Evolutionary conservation across 1,140 invertebrate species (phyloP).

Genomic region (Babylonia areolata): DNA sequence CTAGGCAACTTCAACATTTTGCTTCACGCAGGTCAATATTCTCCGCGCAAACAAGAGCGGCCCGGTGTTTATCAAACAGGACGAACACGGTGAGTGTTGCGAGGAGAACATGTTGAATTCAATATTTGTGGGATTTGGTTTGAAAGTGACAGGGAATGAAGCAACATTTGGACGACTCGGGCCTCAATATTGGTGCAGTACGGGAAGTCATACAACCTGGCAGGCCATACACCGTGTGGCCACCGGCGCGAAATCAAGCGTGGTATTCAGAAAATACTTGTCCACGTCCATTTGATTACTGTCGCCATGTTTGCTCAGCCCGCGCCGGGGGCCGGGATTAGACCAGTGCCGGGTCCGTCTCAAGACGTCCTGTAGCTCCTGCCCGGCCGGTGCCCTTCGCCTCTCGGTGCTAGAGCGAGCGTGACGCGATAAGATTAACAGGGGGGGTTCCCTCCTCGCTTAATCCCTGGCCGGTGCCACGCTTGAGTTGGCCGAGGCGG

Average conservation of each 20-base stretch:
- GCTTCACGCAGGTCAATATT: neutral
- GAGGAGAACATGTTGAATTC: slow-evolving; percentile 2
- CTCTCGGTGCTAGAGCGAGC: neutral
- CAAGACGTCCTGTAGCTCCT: neutral
- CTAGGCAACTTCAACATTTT: slow-evolving; percentile 19
- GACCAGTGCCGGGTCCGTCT: neutral
- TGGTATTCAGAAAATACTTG: slow-evolving; percentile 24
- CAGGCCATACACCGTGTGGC: neutral
- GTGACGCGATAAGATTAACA: slow-evolving; percentile 24
- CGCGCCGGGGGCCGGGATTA: slow-evolving; percentile 8
- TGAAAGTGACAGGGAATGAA: slow-evolving; percentile 3
- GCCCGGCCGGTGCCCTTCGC: neutral
- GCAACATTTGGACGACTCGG: neutral
- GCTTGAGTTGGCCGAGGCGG: neutral
- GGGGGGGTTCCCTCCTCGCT: neutral
- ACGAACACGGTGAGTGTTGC: neutral
- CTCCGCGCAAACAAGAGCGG: neutral
- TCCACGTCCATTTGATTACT: slow-evolving; percentile 26
- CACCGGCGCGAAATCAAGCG: slow-evolving; percentile 5
- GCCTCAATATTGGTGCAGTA: slow-evolving; percentile 22
- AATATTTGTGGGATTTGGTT: slow-evolving; percentile 24
- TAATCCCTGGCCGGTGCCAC: slow-evolving; percentile 5
- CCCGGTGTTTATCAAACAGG: neutral
- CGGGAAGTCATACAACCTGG: slow-evolving; percentile 11
- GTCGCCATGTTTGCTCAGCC: slow-evolving; percentile 16